A percentile compares a stretch with the other conserved stretches of the same genome.
phyloP scores from a whole-genome alignment of 2,797 vertebrate genomes.

The Chaunax sp. region DNA sequence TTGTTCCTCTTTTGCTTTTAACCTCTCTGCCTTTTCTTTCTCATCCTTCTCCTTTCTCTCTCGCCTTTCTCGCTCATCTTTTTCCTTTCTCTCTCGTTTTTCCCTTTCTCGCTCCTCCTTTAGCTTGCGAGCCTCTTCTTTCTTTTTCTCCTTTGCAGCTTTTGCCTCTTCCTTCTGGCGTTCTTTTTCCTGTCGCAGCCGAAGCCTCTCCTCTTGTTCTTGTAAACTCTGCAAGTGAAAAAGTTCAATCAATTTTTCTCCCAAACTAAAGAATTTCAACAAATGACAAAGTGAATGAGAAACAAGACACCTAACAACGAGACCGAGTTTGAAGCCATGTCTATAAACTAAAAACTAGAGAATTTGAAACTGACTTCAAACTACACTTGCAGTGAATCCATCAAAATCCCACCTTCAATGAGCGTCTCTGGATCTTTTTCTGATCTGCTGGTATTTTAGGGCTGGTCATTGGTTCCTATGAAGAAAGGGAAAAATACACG shows the following conservation, averaged over 20 bases:
- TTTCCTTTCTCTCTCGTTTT: constrained; percentile 91
- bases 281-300: background rate
- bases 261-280: background rate
- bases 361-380: background rate
- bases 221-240: constrained; percentile 65
- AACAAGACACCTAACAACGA: background rate
- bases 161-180: constrained; percentile 90
- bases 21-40: constrained; percentile 93
- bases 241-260: constrained; percentile 5
- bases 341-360: background rate
- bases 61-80: constrained; percentile 89
- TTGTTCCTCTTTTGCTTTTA: constrained; percentile 91
- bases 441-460: constrained; percentile 66
- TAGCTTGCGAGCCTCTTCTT: constrained; percentile 88
- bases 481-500: background rate
- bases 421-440: constrained; percentile 77
- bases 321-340: background rate
- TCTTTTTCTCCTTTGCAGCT: constrained; percentile 87
- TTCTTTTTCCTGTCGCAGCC: constrained; percentile 85
- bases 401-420: constrained; percentile 76
- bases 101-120: constrained; percentile 90
- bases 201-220: constrained; percentile 83
- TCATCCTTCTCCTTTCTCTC: constrained; percentile 94
- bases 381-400: accelerated
- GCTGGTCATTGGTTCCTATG: constrained; percentile 73